Evolutionary conservation across 2,113 vertebrate species (phyloP).

Genomic region (Sarotherodon lohbergeri): DNA sequence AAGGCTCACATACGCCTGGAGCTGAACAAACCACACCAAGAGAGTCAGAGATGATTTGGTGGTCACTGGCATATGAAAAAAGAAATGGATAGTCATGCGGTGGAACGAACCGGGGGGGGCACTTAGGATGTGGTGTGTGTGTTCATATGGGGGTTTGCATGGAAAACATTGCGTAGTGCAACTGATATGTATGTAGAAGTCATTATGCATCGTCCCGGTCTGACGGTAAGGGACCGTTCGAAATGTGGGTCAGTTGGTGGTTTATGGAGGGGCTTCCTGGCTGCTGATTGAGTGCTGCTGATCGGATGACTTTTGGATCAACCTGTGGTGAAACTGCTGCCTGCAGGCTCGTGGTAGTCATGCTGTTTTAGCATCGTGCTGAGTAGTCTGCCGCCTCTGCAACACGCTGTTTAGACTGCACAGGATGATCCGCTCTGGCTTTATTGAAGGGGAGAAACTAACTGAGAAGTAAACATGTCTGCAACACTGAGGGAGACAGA

Average conservation of each 20-base stretch:
- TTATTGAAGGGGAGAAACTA: constrained; percentile 2
- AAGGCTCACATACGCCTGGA: background rate
- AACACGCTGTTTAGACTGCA: constrained; percentile 26
- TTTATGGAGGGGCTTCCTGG: background rate
- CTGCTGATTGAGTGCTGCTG: constrained; percentile 18
- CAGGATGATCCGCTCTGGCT: background rate
- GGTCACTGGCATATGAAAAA: constrained; percentile 11
- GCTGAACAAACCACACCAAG: constrained; percentile 16
- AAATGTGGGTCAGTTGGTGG: constrained; percentile 55
- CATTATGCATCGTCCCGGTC: constrained; percentile 15
- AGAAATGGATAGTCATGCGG: constrained; percentile 24
- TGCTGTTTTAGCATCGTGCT: constrained; percentile 20
- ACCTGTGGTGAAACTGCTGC: background rate
- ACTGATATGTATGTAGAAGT: constrained; percentile 48
- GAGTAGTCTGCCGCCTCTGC: constrained; percentile 15
- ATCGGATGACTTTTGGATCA: background rate
- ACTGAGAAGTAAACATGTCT: constrained; percentile 21
- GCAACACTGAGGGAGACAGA: constrained; percentile 13
- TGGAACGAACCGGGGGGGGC: background rate
- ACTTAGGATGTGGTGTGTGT: constrained; percentile 22
- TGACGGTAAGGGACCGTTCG: background rate
- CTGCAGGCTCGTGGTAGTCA: background rate
- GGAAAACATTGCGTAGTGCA: constrained; percentile 55
- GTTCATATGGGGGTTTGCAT: constrained; percentile 21
- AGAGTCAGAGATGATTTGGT: constrained; percentile 5